Conservation (phyloP, 2,113 vertebrate genomes). For the Felis catus region F.catus_Fca126_mat1.0 CM031415.1:130218001-130218500, state of each 20-base stretch:
- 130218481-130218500: neutral
- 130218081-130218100: neutral
- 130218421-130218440: neutral
- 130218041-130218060: neutral
- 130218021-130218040: neutral
- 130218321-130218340: neutral
- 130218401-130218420: neutral
- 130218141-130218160: neutral
- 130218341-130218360: neutral
- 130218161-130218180: neutral
- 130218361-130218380: neutral
- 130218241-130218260: neutral
- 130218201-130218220: neutral
- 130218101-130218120: neutral
- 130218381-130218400: neutral
- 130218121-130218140: neutral
- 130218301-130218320: neutral
- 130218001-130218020: neutral
- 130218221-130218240: neutral
- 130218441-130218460: neutral
- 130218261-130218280: neutral
- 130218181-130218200: neutral
- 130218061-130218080: neutral
- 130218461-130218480: neutral
- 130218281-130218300: neutral